phyloP scores from a whole-genome alignment of 2,888 invertebrate genomes.

The Scaptomyza polygonia region DNA sequence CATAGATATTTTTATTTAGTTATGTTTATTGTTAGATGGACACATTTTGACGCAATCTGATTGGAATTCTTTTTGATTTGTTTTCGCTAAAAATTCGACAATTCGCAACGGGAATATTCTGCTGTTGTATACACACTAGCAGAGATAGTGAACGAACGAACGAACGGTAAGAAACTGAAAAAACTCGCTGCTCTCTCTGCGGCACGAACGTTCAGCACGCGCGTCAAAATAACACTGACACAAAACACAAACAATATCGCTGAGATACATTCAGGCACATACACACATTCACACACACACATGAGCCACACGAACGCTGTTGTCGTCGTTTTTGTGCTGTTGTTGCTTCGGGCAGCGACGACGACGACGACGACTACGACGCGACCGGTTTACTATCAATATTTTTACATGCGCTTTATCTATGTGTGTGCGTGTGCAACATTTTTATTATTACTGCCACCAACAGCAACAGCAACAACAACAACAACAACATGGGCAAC shows the following conservation, averaged over 20 bases:
- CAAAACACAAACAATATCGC: conserved; percentile 84
- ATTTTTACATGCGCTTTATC: conserved; percentile 49
- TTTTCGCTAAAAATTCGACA: conserved; percentile 25
- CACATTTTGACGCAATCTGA: conserved; percentile 47
- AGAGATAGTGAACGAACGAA: not conserved
- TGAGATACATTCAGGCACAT: conserved; percentile 59
- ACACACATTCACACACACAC: conserved; percentile 16
- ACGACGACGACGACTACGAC: conserved; percentile 23
- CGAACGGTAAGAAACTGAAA: conserved; percentile 35
- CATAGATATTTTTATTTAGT: not conserved
- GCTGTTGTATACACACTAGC: not conserved
- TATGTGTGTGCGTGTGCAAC: conserved; percentile 42
- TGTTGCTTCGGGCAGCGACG: conserved; percentile 52
- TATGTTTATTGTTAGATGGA: conserved; percentile 30
- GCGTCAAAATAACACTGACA: conserved; percentile 85
- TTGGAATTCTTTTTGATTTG: conserved; percentile 33
- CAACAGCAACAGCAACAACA: conserved; percentile 40
- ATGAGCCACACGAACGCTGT: conserved; percentile 8
- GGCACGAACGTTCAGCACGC: conserved; percentile 84
- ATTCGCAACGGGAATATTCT: conserved; percentile 27
- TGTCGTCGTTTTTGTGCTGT: conserved; percentile 38
- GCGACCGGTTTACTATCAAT: conserved; percentile 69
- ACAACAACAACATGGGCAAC: conserved; percentile 27
- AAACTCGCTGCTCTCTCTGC: conserved; percentile 46
- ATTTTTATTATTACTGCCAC: conserved; percentile 74